Base-by-base conservation (phyloP, 2,888 invertebrate genomes). In the Eupithecia insigniata region DNA sequence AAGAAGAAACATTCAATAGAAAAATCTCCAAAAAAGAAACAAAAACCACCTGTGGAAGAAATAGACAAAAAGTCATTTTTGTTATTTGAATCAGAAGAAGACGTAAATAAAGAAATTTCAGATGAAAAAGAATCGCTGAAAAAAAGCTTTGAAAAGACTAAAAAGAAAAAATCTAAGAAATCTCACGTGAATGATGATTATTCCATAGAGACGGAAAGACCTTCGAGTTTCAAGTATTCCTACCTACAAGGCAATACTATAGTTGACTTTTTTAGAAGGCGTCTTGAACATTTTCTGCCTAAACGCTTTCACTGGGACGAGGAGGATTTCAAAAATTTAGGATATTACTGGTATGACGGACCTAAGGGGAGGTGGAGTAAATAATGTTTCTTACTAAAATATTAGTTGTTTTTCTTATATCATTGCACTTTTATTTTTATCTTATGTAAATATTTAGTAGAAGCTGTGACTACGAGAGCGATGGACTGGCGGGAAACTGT, bases 251-350 rank as follows among this genome's bases (percentile, higher is more conserved):
- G 79, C 12, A 55, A 36, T 60, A 62, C 68, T 18, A 36, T 71
- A 14, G 70, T 70, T 26, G 76, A 69, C 30, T 71, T 61, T 46
- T 74, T 71, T n/a, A 79, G 91, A 18, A 79, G 79, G 28, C 58
- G 74, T 22, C 36, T 74, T 0, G 79, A 80, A 0, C 75, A 84
- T 34, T 92, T 92, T 65, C 8, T 92, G 7, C 92, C 92, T 0
- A 92, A 92, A 70, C 76, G 90, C 2, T 85, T 80, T 14, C 83
- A 87, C 61, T 92, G 92, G 91, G 61, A 81, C 0, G 71, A 80
- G 0, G 78, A 84, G 0, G 89, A 92, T 0, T 80, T 87, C 0
- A 74, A 81, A 0, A 66, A 86, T 12, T 77, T 92, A n/a, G 87
- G 87, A 0, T 87, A 87, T 65, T 88, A 80, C 28, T 92, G 91